Percentiles rank a stretch among this genome's conserved stretches.
Conservation (phyloP, 2,888 invertebrate species). For the Microctonus brassicae region DNA sequence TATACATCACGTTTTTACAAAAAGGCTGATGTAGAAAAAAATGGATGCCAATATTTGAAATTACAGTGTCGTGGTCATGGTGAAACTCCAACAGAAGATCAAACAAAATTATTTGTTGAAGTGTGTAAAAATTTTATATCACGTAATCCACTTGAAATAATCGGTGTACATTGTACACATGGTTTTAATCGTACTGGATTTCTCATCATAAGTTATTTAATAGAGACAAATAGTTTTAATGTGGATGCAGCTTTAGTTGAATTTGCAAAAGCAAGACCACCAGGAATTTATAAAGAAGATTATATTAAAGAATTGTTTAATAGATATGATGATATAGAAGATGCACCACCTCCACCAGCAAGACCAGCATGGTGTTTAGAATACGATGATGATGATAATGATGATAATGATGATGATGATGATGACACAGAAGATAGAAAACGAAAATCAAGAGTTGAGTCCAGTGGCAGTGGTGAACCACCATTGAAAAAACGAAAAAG, state of each 20-base stretch:
- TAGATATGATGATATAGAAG: conserved; percentile 82
- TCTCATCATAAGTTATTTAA: conserved; percentile 90
- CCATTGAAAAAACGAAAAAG: conserved; percentile 69
- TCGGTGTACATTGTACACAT: conserved; percentile 94
- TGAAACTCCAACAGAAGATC: conserved; percentile 89
- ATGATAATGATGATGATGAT: conserved; percentile 55
- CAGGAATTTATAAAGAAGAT: conserved; percentile 98
- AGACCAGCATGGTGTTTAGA: conserved; percentile 91
- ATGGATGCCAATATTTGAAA: conserved; percentile 88
- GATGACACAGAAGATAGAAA: too few species aligned
- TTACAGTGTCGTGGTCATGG: conserved; percentile 92
- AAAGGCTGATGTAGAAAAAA: conserved; percentile 81
- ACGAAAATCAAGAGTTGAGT: conserved; percentile 43
- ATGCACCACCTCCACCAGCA: conserved; percentile 78
- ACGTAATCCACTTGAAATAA: conserved; percentile 81
- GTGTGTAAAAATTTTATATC: conserved; percentile 84
- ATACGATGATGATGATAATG: conserved; percentile 57
- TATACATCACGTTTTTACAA: conserved; percentile 95
- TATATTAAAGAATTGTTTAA: conserved; percentile 89
- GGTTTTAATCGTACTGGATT: conserved; percentile 99
- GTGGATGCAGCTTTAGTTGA: conserved; percentile 85
- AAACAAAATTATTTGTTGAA: conserved; percentile 86
- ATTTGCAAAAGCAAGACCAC: conserved; percentile 85
- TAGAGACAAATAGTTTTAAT: conserved; percentile 85
- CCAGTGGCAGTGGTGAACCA: conserved; percentile 31